phyloP scores from a whole-genome alignment of 2,113 vertebrate species.

The Anolis carolinensis region DNA sequence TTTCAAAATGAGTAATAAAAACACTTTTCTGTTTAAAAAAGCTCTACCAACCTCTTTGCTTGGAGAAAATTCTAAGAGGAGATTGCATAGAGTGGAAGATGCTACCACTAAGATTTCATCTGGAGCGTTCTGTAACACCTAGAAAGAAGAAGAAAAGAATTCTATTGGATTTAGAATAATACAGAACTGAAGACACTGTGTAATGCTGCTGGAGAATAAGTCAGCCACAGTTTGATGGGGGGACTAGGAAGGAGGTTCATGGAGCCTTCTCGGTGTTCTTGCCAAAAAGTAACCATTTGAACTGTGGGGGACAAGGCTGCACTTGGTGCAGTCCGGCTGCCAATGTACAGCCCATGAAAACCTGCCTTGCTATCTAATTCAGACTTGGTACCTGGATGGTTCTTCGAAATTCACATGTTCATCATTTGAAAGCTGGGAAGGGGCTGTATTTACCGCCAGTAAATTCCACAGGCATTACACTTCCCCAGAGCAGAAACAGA shows the following conservation, averaged over 20 bases:
- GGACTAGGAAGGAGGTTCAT: too few species aligned
- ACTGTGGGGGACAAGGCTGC: too few species aligned
- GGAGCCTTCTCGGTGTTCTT: too few species aligned
- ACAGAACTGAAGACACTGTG: not conserved
- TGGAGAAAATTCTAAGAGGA: slow-evolving; percentile 97
- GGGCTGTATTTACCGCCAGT: not conserved
- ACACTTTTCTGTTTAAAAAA: not conserved
- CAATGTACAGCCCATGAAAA: not conserved
- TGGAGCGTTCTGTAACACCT: slow-evolving; percentile 98
- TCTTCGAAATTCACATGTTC: not conserved
- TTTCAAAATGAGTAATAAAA: not conserved
- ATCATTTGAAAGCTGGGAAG: not conserved
- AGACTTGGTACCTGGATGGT: not conserved
- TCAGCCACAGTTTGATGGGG: too few species aligned
- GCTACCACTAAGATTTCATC: slow-evolving; percentile 98
- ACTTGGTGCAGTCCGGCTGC: too few species aligned
- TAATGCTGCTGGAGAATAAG: too few species aligned
- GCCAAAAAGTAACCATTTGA: too few species aligned
- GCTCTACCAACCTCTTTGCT: slow-evolving; percentile 92
- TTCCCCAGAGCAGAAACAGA: not conserved
- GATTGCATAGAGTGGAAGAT: slow-evolving; percentile 98
- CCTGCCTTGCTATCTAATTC: not conserved
- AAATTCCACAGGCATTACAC: not conserved
- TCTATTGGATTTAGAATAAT: not conserved
- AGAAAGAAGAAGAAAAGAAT: slow-evolving; percentile 8